These are phyloP conservation scores for Acropternis orthonyx DNA, from an alignment of 2,797 vertebrate species.

Conservation along the genomic window DNA sequence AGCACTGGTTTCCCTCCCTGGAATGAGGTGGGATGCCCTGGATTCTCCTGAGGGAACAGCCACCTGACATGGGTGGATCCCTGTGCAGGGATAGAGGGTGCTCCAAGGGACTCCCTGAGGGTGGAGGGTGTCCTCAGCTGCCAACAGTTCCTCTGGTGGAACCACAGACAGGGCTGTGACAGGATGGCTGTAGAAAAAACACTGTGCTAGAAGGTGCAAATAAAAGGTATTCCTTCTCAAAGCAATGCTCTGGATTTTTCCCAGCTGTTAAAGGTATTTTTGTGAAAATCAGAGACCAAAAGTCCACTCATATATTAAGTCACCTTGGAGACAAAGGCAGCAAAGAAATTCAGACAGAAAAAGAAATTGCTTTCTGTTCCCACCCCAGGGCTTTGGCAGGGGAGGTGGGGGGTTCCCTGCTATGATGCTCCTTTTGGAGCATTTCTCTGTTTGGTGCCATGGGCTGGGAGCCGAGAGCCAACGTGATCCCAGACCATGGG, in stretches of 20 bases:
- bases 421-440: neutral
- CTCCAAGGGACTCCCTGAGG: fast-evolving
- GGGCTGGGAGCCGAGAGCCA: neutral
- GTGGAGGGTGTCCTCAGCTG: neutral
- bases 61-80: neutral
- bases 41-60: neutral
- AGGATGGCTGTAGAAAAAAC: neutral
- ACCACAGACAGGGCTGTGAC: fast-evolving
- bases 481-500: neutral
- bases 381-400: fast-evolving
- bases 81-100: neutral
- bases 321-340: neutral
- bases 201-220: neutral
- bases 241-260: neutral
- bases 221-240: neutral
- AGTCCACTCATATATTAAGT: fast-evolving
- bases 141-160: neutral
- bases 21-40: neutral
- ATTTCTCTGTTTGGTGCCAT: fast-evolving
- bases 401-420: neutral
- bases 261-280: neutral
- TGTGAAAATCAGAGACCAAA: fast-evolving
- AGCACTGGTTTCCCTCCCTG: neutral
- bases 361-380: neutral
- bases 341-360: neutral